These are phyloP conservation scores for Metellina segmentata DNA, from an alignment of 2,888 invertebrate genomes.

Conservation along the genomic window DNA sequence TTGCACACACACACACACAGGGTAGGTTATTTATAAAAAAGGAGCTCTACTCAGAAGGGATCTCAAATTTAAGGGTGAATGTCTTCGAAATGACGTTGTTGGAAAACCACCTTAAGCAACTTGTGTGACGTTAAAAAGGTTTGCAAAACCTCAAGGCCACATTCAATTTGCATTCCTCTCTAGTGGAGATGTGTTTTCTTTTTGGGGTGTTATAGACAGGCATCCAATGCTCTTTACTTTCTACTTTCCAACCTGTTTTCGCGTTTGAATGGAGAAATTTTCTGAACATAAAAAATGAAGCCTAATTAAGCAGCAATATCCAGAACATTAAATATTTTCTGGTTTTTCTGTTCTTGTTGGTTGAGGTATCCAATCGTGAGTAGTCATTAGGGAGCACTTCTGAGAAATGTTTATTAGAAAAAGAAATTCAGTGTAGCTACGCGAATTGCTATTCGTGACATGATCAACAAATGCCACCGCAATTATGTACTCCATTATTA, in stretches of 20 bases:
- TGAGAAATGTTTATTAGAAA: not conserved
- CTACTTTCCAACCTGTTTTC: not conserved
- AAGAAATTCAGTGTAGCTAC: not conserved
- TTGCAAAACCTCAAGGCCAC: not conserved
- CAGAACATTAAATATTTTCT: not conserved
- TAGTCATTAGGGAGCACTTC: not conserved
- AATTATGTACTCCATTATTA: not conserved
- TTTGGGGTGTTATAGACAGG: not conserved
- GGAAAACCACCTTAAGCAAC: not conserved
- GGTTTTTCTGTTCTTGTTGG: not conserved
- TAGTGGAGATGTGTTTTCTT: not conserved
- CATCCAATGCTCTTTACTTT: not conserved
- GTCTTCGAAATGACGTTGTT: not conserved
- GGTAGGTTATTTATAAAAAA: not conserved
- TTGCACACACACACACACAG: no score
- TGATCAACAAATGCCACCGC: not conserved
- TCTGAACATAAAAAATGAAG: not conserved
- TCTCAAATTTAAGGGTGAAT: not conserved
- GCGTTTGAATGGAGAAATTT: not conserved
- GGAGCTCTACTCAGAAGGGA: not conserved
- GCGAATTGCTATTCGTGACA: not conserved
- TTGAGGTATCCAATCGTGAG: not conserved
- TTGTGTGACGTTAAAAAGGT: not conserved
- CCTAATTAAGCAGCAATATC: not conserved
- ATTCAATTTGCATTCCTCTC: not conserved